A percentile compares a stretch with the other conserved stretches of the same genome.
These are phyloP conservation scores for Eudyptes chrysolophus DNA, from an alignment of 2,113 vertebrate species.

Conservation along the genomic window DNA sequence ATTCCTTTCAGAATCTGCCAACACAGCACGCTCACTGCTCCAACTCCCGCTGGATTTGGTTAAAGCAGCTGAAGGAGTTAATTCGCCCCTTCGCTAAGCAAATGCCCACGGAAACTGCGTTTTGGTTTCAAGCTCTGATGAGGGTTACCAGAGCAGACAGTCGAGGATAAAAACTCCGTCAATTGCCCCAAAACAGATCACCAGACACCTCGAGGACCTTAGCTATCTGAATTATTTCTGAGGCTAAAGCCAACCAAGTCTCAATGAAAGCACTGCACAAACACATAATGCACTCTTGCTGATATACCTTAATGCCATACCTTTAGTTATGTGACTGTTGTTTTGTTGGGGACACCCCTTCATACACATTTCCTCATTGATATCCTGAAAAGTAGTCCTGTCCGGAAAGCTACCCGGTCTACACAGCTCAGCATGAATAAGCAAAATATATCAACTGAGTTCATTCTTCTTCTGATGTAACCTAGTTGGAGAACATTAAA, in stretches of 20 bases:
- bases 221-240: neutral
- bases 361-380: neutral
- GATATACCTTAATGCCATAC: neutral
- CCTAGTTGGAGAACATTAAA: neutral
- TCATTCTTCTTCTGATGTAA: neutral
- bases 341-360: neutral
- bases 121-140: neutral
- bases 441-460: neutral
- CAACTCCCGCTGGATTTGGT: neutral
- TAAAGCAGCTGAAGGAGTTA: neutral
- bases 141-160: neutral
- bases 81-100: neutral
- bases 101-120: neutral
- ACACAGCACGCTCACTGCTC: rapidly evolving
- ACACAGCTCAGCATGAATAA: neutral
- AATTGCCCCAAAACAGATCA: neutral
- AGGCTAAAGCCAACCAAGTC: neutral
- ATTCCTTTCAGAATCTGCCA: neutral
- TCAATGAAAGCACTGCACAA: neutral
- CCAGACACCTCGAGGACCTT: neutral
- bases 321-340: neutral
- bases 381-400: neutral
- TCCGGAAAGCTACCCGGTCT: neutral
- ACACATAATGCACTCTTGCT: neutral
- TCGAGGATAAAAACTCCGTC: neutral